Evolutionary conservation across 2,888 invertebrate species (phyloP).

Genomic region (Athripsodes cinereus): DNA sequence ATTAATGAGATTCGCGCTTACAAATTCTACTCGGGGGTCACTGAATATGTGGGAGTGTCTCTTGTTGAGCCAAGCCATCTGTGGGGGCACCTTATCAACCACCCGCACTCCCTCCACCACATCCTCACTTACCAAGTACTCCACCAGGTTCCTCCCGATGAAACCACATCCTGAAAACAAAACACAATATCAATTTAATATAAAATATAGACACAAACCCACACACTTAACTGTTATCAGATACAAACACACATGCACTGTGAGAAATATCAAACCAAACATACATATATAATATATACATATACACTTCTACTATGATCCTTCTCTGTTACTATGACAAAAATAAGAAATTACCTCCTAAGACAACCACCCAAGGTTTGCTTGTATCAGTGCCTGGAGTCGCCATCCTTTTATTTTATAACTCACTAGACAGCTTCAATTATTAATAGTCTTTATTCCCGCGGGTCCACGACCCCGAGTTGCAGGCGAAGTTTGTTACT

Average conservation of each 20-base stretch:
- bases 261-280: too few species aligned
- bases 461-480: too few species aligned
- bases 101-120: conserved; percentile 69
- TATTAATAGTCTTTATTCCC: too few species aligned
- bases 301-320: too few species aligned
- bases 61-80: conserved; percentile 82
- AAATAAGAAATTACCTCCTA: conserved; percentile 23
- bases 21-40: conserved; percentile 74
- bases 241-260: too few species aligned
- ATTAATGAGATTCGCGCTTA: conserved; percentile 88
- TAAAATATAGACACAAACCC: too few species aligned
- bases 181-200: neutral
- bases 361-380: conserved; percentile 24
- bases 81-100: conserved; percentile 90
- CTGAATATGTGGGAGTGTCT: conserved; percentile 67
- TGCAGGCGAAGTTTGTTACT: too few species aligned
- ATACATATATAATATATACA: too few species aligned
- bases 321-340: too few species aligned
- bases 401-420: too few species aligned
- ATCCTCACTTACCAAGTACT: conserved; percentile 71
- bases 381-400: conserved; percentile 14
- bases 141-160: conserved; percentile 83
- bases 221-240: too few species aligned
- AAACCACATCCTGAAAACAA: conserved; percentile 77
- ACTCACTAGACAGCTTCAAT: too few species aligned